Conservation (phyloP, 2,888 invertebrate genomes). For the Blastobasis adustella region DNA sequence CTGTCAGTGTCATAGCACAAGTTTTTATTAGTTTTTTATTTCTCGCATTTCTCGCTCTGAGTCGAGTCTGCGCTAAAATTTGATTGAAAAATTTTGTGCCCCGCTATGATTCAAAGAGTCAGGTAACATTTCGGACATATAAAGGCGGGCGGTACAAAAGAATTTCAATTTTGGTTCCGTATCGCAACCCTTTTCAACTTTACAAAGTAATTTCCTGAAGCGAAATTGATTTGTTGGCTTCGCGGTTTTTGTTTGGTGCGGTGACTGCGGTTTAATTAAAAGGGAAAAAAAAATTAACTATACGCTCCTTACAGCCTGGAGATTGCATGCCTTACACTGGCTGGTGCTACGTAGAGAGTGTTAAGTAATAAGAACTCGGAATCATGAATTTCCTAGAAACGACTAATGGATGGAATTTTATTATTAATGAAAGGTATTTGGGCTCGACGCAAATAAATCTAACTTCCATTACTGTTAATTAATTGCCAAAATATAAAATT, state of each 20-base stretch:
- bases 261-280: constrained; percentile 60
- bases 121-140: constrained; percentile 64
- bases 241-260: constrained; percentile 60
- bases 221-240: constrained; percentile 68
- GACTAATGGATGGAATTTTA: background rate
- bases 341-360: background rate
- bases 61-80: constrained; percentile 22
- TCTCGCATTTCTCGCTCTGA: too few relatives aligned
- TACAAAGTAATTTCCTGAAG: constrained; percentile 69
- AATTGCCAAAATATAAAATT: too few relatives aligned
- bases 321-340: background rate
- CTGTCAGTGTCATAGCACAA: constrained; percentile 9
- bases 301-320: too few relatives aligned
- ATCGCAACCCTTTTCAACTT: constrained; percentile 67
- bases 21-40: too few relatives aligned
- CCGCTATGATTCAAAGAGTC: constrained; percentile 45
- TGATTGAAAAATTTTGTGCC: constrained; percentile 44
- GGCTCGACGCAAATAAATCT: background rate
- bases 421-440: background rate
- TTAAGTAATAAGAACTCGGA: background rate
- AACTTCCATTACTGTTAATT: too few relatives aligned
- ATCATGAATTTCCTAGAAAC: background rate
- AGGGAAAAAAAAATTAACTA: constrained; percentile 32
- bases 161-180: constrained; percentile 69
- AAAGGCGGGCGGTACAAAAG: constrained; percentile 63